These are phyloP conservation scores for Nasonia oneida DNA, from an alignment of 2,888 invertebrate species.

Conservation along the genomic window DNA sequence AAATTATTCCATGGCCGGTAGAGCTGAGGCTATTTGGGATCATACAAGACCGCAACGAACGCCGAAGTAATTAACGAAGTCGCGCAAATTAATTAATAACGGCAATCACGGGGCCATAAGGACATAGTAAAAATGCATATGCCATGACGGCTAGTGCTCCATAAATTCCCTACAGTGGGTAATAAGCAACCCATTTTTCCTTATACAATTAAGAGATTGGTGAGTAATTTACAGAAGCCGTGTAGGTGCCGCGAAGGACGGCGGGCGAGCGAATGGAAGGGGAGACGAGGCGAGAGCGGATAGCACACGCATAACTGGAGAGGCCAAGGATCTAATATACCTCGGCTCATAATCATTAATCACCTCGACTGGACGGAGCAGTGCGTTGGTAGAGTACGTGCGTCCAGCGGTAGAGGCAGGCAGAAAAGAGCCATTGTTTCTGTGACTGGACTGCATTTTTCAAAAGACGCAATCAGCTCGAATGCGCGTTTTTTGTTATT, in stretches of 20 bases:
- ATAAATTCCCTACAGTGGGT: conserved; percentile 53
- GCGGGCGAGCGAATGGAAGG: not conserved
- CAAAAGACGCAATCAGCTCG: conserved; percentile 62
- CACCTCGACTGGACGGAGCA: conserved; percentile 69
- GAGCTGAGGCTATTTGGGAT: no score
- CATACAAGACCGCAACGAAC: conserved; percentile 34
- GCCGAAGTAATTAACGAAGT: conserved; percentile 8
- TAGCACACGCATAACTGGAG: conserved; percentile 67
- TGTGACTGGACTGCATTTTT: conserved; percentile 65
- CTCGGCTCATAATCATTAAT: conserved; percentile 77
- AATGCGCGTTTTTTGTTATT: not conserved
- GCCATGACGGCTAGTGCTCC: not conserved
- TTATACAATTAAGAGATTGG: conserved; percentile 74
- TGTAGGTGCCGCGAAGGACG: conserved; percentile 23
- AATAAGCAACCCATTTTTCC: conserved; percentile 71
- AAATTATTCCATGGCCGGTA: not conserved
- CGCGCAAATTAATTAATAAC: conserved; percentile 48
- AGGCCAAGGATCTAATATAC: conserved; percentile 75
- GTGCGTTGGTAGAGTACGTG: conserved; percentile 36
- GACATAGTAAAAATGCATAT: conserved; percentile 51
- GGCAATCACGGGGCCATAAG: conserved; percentile 32
- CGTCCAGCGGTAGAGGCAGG: conserved; percentile 37
- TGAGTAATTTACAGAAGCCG: conserved; percentile 72
- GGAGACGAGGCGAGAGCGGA: conserved; percentile 22
- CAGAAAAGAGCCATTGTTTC: conserved; percentile 63